Base-by-base conservation (phyloP, 1,140 invertebrate species). In the Zaprionus tsacasi region DNA sequence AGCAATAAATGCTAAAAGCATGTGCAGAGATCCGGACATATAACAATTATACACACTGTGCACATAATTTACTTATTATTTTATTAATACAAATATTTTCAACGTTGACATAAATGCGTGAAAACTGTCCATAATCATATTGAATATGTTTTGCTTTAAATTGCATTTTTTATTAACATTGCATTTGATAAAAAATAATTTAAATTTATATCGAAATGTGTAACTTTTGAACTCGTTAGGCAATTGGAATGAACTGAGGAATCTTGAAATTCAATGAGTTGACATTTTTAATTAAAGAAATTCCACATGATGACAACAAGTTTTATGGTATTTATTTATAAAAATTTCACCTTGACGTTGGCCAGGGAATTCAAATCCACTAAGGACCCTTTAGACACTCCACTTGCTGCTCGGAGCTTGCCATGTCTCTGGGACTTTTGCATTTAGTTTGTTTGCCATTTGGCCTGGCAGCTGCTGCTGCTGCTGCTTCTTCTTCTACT, bases 1-100 rank as follows among this genome's bases (percentile, higher is more conserved):
- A 55, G 7, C n/a, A 38, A 58, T 61, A 61, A 61, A 56, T 25
- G 38, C 5, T 38, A 2, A 11, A 58, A 54, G 36, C 52, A 48
- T 45, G 17, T 21, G 35, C 38, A 55, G 8, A 21, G 2, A 1
- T 21, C 21, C 21, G 21, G 21, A 63, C 21, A 52, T 4, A 8
- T 52, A 25, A n/a, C 36, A 45, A 66, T 15, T 7, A 30, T 43
- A 33, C 40, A 10, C 40, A 45, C 7, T 45, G 35, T 57, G 35
- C 48, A 45, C 38, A 64, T 69, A 69, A 80, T 80, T 82, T 70
- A 63, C 72, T 77, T 70, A 71, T 63, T 36, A 25, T 25, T 25
- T 35, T 33, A 45, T 61, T 11, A 61, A 35, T 35, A 21, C 50
- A 33, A 63, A 33, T 36, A 36, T 17, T 45, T 45, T 45, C 21